These are phyloP conservation scores for Smithornis capensis DNA, from an alignment of 2,113 vertebrate genomes.

Conservation along the genomic window DNA sequence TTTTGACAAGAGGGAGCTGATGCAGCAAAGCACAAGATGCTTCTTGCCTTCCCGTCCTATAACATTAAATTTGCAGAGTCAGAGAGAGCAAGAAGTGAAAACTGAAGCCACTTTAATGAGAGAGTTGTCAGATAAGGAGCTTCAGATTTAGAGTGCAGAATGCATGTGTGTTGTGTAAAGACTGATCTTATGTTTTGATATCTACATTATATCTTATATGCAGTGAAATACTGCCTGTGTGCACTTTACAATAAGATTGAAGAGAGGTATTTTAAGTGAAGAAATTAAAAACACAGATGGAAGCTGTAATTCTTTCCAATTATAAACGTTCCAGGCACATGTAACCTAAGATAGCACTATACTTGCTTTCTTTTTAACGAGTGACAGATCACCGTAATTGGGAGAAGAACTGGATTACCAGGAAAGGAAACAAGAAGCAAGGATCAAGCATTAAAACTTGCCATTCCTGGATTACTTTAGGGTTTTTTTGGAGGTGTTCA, in stretches of 20 bases:
- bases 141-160: not conserved
- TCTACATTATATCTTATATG: not conserved
- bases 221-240: constrained; percentile 32
- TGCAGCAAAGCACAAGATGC: not conserved
- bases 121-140: not conserved
- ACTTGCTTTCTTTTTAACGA: constrained; percentile 47
- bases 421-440: not conserved
- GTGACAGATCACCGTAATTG: constrained; percentile 54
- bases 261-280: constrained; percentile 53
- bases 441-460: not conserved
- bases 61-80: not conserved
- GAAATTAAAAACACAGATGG: constrained; percentile 68
- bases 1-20: not conserved
- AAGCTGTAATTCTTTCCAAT: constrained; percentile 65
- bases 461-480: not conserved
- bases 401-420: not conserved
- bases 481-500: not conserved
- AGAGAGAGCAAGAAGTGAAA: not conserved
- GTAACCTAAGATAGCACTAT: constrained; percentile 38
- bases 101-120: not conserved
- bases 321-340: constrained; percentile 31
- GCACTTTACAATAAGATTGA: constrained; percentile 21
- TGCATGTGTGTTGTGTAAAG: not conserved
- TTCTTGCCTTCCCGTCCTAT: not conserved
- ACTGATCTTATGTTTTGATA: not conserved